phyloP scores from a whole-genome alignment of 2,113 vertebrate genomes.

The Enhydra lutris region DNA sequence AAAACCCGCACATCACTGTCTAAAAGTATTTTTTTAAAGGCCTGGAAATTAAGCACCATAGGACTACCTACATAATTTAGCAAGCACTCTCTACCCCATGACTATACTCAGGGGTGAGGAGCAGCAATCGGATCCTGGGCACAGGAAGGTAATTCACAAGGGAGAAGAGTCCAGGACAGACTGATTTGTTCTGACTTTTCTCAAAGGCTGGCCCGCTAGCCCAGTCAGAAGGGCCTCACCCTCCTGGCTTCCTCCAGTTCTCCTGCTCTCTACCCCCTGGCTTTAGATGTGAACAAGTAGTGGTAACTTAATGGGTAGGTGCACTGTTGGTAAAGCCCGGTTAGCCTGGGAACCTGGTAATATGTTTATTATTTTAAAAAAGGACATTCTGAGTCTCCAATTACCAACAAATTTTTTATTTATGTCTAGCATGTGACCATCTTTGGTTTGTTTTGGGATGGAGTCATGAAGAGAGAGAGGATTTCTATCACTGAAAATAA shows the following conservation, averaged over 20 bases:
- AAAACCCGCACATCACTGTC: conserved; percentile 6
- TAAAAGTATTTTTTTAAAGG: conserved; percentile 5
- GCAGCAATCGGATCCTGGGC: background rate
- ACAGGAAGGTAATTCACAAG: background rate
- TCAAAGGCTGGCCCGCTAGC: background rate
- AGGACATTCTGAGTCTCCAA: background rate
- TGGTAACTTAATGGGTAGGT: background rate
- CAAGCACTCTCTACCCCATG: background rate
- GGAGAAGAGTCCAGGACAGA: background rate
- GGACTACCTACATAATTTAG: background rate
- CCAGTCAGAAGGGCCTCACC: background rate
- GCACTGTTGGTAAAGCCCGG: background rate
- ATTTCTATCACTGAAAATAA: conserved; percentile 25
- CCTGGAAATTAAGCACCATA: conserved; percentile 50
- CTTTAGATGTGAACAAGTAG: background rate
- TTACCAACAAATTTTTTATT: background rate
- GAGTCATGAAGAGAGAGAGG: background rate
- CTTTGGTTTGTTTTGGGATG: conserved; percentile 3
- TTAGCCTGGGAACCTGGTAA: background rate
- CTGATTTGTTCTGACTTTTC: background rate
- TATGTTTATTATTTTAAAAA: background rate
- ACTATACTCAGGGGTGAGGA: background rate
- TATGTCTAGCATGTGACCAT: background rate
- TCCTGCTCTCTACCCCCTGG: background rate
- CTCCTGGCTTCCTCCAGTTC: background rate